Evolutionary conservation across 1,140 invertebrate genomes (phyloP), one percentile per base, ranked within the genome.

Genomic region (Macrosteles quadrilineatus): DNA sequence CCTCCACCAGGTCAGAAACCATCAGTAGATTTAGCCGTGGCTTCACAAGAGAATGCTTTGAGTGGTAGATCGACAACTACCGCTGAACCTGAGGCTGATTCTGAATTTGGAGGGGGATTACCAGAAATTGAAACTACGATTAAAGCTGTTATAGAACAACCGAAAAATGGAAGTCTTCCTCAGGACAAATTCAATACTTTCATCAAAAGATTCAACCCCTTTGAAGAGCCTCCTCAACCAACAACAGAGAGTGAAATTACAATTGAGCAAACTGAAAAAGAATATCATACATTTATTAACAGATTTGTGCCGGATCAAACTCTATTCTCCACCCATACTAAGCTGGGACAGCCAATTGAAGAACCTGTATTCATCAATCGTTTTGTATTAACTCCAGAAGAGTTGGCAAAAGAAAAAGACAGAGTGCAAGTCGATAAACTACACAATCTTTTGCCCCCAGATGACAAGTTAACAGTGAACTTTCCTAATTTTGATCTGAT

Each of bases 401-500:
- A 59, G 23, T 23, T 27, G 23, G 23, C 12, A 23, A 25, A 29
- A 59, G 55, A 59, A 21, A 59, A 59, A n/a, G 27, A 59, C 25
- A 25, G 27, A 59, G 12, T 27, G 12, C 23, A 59, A 25, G 27
- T 59, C 6, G 55, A 59, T 6, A 59, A 30, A 29, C 55, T 59
- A 11, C 55, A 59, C n/a, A 59, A 30, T 30, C 55, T 59, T 29
- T n/a, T 27, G 27, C 55, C 55, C 1, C 55, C 55, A 29, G 55
- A 59, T 6, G 55, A 25, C 55, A 14, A 59, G n/a, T 1, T 67
- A 2, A 67, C 27, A 3, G n/a, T 50, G 3, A 47, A 12, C 50
- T 43, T 57, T 43, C 72, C 72, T 1, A 67, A 50, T 4, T 36
- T 68, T 12, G 69, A 73, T 2, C 57, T 73, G 14, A 67, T 53